A percentile compares a stretch with the other conserved stretches of the same genome.
phyloP scores from a whole-genome alignment of 2,113 vertebrate genomes.

The Panthera uncia region DNA sequence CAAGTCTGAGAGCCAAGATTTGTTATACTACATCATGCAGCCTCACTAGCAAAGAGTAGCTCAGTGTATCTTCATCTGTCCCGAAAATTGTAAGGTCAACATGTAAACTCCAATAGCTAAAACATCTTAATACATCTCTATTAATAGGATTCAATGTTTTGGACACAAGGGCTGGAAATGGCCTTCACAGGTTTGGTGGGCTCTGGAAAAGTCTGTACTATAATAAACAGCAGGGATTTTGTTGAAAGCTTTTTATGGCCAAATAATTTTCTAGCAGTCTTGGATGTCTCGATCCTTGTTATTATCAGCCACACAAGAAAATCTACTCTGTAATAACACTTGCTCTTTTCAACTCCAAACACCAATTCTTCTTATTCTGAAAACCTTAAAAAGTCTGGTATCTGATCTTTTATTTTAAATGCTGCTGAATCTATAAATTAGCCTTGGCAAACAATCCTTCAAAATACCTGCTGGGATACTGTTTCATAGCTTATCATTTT shows the following conservation, averaged over 20 bases:
- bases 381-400: background rate
- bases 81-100: background rate
- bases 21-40: background rate
- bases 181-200: background rate
- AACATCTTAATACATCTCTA: background rate
- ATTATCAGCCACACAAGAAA: background rate
- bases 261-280: constrained; percentile 19
- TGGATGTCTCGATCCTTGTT: background rate
- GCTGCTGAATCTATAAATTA: background rate
- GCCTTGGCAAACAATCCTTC: background rate
- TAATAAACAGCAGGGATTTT: background rate
- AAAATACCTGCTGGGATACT: background rate
- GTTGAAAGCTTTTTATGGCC: background rate
- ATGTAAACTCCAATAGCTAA: background rate
- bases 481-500: background rate
- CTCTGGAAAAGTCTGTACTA: background rate
- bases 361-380: background rate
- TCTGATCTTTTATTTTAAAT: background rate
- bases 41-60: background rate
- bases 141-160: background rate
- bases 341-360: background rate
- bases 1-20: background rate
- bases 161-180: background rate
- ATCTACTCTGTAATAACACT: background rate
- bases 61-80: background rate